Evolutionary conservation across 1,140 invertebrate species (phyloP).

Genomic region (Gonatopus flavifemur): DNA sequence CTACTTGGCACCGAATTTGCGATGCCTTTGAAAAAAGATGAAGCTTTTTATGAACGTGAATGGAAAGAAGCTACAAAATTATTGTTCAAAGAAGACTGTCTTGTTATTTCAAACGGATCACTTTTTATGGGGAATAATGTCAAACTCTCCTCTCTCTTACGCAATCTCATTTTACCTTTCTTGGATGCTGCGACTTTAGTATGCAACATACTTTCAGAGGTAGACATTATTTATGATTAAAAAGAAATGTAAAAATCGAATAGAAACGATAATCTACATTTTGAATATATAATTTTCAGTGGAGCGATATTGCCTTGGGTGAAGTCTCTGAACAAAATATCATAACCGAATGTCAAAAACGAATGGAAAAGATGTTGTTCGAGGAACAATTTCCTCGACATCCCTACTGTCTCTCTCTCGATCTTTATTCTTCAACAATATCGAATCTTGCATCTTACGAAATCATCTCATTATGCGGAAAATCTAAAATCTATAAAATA

Average conservation of each 20-base stretch:
- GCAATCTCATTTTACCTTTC: constrained; percentile 58
- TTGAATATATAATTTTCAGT: constrained; percentile 42
- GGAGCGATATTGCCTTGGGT: constrained; percentile 33
- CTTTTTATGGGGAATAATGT: constrained; percentile 47
- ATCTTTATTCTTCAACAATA: constrained; percentile 45
- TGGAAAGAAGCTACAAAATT: constrained; percentile 56
- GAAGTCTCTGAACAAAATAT: constrained; percentile 33
- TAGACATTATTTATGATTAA: constrained; percentile 34
- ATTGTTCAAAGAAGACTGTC: constrained; percentile 51
- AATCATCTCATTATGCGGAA: constrained; percentile 23
- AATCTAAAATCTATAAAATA: constrained; percentile 27
- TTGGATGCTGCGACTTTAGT: constrained; percentile 52
- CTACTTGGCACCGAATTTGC: constrained; percentile 64
- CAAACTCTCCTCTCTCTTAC: constrained; percentile 53
- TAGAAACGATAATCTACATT: background rate
- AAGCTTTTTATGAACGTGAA: constrained; percentile 52
- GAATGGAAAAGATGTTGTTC: constrained; percentile 40
- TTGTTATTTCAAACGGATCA: constrained; percentile 29
- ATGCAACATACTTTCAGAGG: constrained; percentile 47
- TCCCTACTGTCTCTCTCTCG: constrained; percentile 50
- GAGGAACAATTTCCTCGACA: constrained; percentile 32
- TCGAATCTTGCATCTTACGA: constrained; percentile 37
- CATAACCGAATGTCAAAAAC: constrained; percentile 44
- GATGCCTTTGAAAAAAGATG: constrained; percentile 40
- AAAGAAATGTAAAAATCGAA: constrained; percentile 1